Evolutionary conservation across 2,888 invertebrate species (phyloP), one percentile per base, ranked within the genome.

Genomic region (Pantelozetes paolii): DNA sequence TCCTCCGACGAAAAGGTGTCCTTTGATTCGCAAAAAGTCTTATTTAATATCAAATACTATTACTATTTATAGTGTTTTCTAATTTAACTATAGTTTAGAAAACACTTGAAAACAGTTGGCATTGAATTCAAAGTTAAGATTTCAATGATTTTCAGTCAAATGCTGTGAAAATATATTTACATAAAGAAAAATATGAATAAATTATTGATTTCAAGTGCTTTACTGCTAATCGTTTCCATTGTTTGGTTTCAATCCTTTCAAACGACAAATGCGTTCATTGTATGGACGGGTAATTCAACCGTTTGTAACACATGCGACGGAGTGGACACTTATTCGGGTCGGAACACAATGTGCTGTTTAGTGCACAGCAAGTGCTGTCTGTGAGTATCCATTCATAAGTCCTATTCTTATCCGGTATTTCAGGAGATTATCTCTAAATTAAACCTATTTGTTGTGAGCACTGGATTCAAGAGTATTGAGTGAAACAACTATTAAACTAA

Each of bases 271-370:
- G 69, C 26, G 1, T 73, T 73, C 32, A 23, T 73, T n/a, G 73
- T 73, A 36, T 64, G 62, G 62, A 26, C 30, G 13, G 73, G 64
- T 13, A 74, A 74, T 59, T 71, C 71, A 11, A 74, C 74, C 1
- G 74, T 71, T 36, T 74, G 74, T 74, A 62, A 74, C 57, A 59
- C 45, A 18, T 74, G 74, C 28, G 74, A 74, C 42, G 74, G 71
- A 40, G 20, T 59, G n/a, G 40, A 36, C 36, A 74, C 74, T 13
- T 74, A 74, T 30, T 74, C 74, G 36, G 74, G 74, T 30, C 59
- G 74, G 6, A 74, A 74, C 42, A 71, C 71, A 20, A 40, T 74
- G 57, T 74, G 74, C 28, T 74, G 74, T 48, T 64, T 74, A 18
- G 57, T 71, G 13, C 57, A 74, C 32, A 62, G 62, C 48, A 72